Evolutionary conservation across 53 echinoderm and acorn worm species (phyloP), one percentile per base, ranked within the genome.

Genomic region (Glandiceps talaboti): DNA sequence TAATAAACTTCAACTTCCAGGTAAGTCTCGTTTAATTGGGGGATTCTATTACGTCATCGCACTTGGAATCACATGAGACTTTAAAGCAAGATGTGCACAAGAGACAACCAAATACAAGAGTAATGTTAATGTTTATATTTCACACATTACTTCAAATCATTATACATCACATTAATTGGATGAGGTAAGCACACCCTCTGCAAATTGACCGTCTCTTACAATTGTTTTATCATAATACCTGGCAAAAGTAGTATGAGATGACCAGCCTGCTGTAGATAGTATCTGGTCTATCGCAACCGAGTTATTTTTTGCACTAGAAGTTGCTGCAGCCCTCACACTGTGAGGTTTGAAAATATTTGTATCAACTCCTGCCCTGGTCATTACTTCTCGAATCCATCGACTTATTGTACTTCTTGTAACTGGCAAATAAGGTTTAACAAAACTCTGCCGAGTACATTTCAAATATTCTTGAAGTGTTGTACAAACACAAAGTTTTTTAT

Each of bases 311-410:
- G 84, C 84, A 27, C 73, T 33, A 27, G 84, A 83, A 0, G 73
- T 29, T 28, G 74, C 64, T 73, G 84, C 79, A 31, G 84, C 84
- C 77, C 84, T 84, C 14, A 73, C 82, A 33, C 82, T 82, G 30
- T 87, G 87, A 45, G 87, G 79, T 32, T 84, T 87, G 80, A 82
- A 87, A 1, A 32, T 32, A 25, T 33, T n/a, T 25, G 76, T 83
- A n/a, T 83, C 74, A 0, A 87, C 29, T 20, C 87, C 87, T 28
- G 84, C 83, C 75, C 30, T 1, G 27, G 25, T 1, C 80, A 87
- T 76, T 0, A 80, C 28, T 26, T 26, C 25, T 0, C 84, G 29
- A 30, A 84, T 1, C 84, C 84, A 84, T 73, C 84, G 64, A 73
- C 84, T 84, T 27, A 85, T 79, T 14, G 84, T 84, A 14, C 76